Percentiles rank a stretch among this genome's conserved stretches.
These are phyloP conservation scores for Drosophila carrolli DNA, from an alignment of 1,140 invertebrate genomes.

Conservation along the genomic window DNA sequence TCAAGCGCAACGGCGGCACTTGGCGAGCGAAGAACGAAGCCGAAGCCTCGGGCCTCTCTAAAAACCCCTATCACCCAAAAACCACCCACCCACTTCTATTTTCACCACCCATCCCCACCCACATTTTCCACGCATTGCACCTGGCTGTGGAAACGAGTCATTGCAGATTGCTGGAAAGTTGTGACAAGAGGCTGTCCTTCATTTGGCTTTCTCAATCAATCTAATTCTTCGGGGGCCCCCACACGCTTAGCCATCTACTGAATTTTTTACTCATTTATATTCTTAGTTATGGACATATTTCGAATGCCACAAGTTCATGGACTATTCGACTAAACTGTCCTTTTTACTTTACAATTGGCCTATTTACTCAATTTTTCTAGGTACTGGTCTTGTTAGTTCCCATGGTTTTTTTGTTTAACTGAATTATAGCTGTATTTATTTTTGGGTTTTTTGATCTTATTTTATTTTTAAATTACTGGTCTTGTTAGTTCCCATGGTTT, in stretches of 20 bases:
- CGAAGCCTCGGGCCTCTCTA: constrained; percentile 38
- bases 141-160: not conserved
- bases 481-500: no score
- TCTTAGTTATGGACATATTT: not conserved
- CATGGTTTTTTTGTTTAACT: no score
- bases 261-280: not conserved
- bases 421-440: no score
- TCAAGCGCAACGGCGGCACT: constrained; percentile 39
- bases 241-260: not conserved
- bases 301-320: not conserved
- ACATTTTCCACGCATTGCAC: not conserved
- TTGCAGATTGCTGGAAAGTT: constrained; percentile 27
- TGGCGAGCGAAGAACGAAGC: constrained; percentile 27
- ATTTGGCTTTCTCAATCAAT: constrained; percentile 30
- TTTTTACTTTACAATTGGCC: no score
- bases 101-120: not conserved
- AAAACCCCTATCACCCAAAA: constrained; percentile 5
- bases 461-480: no score
- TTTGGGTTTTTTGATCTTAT: no score
- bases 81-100: not conserved
- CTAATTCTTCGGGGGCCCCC: constrained; percentile 2
- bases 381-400: no score
- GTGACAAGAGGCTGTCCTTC: constrained; percentile 30
- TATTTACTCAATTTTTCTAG: no score
- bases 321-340: no score